Evolutionary conservation across 2,888 invertebrate genomes (phyloP), one percentile per base, ranked within the genome.

Genomic region (Melinaea menophilus): DNA sequence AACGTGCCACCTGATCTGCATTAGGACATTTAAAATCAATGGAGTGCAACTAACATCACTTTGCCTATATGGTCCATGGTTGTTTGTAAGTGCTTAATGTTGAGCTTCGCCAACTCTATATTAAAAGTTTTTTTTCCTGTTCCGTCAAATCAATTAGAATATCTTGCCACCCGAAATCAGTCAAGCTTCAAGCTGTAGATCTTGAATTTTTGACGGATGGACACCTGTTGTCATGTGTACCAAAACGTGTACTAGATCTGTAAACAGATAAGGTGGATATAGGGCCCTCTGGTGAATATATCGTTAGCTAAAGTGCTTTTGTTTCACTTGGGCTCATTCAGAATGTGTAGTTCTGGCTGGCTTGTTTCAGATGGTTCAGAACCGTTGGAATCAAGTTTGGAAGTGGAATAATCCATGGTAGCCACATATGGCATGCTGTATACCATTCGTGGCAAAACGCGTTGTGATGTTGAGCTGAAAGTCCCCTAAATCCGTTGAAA

Each of bases 271-370:
- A 2, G 73, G 75, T 4, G 70, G 58, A 11, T 62, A 66, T 31
- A 73, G 37, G 0, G 75, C 72, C 55, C 79, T 59, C 4, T 61
- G n/a, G 63, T 68, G 71, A 9, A 78, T 69, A 55, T 79, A 75
- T 13, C n/a, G 75, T 62, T 61, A 71, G 65, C 76, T 78, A 79
- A 61, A 75, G 78, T 3, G 72, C 73, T 51, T 66, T 66, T n/a
- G 12, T 71, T 58, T 76, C 76, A 78, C 3, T 70, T 61, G 0
- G 76, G 76, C 0, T 65, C 71, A 47, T 75, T 67, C 34, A 76
- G 7, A 5, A 75, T 31, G 51, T 60, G 70, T 5, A 62, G 56
- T 41, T 71, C 72, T n/a, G n/a, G 4, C 7, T 48, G 0, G 73
- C 64, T 4, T 56, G 13, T 55, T 72, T 71, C 2, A 74, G 59